A percentile compares a stretch with the other conserved stretches of the same genome.
Conservation (phyloP, 2,888 invertebrate genomes). For the Melanostoma scalare region DNA sequence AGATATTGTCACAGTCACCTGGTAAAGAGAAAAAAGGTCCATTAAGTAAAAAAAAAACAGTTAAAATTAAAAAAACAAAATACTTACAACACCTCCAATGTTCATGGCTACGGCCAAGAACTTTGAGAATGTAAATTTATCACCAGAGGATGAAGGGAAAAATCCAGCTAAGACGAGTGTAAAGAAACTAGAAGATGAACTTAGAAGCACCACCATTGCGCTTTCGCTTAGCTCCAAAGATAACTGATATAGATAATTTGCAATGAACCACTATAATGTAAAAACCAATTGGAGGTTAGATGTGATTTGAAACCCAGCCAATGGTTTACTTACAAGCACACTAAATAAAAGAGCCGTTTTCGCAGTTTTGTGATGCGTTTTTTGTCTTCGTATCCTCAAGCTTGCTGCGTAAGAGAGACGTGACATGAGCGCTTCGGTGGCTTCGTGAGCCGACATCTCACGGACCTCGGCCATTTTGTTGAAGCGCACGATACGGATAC, state of each 20-base stretch:
- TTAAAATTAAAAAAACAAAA: not conserved
- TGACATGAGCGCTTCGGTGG: slow-evolving; percentile 95
- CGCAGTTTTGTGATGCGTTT: slow-evolving; percentile 86
- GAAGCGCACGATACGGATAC: slow-evolving; percentile 93
- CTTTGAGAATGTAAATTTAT: slow-evolving; percentile 94
- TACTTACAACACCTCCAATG: slow-evolving; percentile 89
- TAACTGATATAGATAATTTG: slow-evolving; percentile 95
- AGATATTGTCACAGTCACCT: slow-evolving; percentile 91
- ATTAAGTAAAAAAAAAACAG: slow-evolving; percentile 48
- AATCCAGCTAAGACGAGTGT: slow-evolving; percentile 93
- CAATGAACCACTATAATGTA: slow-evolving; percentile 92
- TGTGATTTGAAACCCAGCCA: slow-evolving; percentile 11
- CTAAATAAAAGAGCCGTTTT: slow-evolving; percentile 93
- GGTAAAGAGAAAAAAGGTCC: slow-evolving; percentile 74
- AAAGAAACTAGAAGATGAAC: slow-evolving; percentile 94
- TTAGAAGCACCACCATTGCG: slow-evolving; percentile 93
- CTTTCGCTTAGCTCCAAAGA: slow-evolving; percentile 92
- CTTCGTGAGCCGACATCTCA: slow-evolving; percentile 94
- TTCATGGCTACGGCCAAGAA: slow-evolving; percentile 90
- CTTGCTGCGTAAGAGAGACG: slow-evolving; percentile 97
- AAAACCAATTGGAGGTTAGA: slow-evolving; percentile 74
- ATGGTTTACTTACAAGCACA: slow-evolving; percentile 86
- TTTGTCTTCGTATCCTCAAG: slow-evolving; percentile 88
- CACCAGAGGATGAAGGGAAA: slow-evolving; percentile 91
- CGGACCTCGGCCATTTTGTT: slow-evolving; percentile 94